Evolutionary conservation across 2,888 invertebrate species (phyloP), one percentile per base, ranked within the genome.

Genomic region (Tetragonisca angustula): DNA sequence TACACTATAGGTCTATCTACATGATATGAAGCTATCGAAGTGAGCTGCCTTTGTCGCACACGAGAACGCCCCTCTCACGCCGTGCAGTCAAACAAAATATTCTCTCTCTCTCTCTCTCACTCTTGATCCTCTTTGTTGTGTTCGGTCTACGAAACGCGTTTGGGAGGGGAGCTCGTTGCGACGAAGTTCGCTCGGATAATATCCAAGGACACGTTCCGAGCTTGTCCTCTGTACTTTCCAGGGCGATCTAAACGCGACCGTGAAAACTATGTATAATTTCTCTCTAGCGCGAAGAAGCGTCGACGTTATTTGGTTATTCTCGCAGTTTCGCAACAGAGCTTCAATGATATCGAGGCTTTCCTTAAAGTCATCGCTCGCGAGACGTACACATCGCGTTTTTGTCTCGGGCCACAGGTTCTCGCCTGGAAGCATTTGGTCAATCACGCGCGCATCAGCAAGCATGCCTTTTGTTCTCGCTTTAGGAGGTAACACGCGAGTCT

Each of bases 21-120:
- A 78, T 89, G 88, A 88, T 89, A 89, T 89, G 85, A 89, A 89
- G 81, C 86, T 43, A 69, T 80, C 61, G 72, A 87, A 86, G 71
- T 59, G 32, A 36, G 59, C 61, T 69, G 36, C 52, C 68, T 69
- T 27, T 32, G 36, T 71, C 50, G 36, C 61, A 79, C 61, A 79
- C 81, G 79, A 79, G 43, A 50, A 56, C 71, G 62, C 61, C 36
- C 56, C 27, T 50, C 6, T 67, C 5, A 50, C 36, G 43, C n/a
- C 27, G 13, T 32, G 64, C 65, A 56, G 24, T 76, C 76, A 43
- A 67, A 61, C 62, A 76, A 84, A 86, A 86, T 67, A n/a, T 61
- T 59, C 36, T 27, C 19, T 62, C 19, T 19, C 4, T 52, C 17
- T 19, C 19, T 52, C 3, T 52, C 32, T 32, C 27, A 67, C 43